Evolutionary conservation across 2,888 invertebrate species (phyloP).

Genomic region (Adineta ricciae): DNA sequence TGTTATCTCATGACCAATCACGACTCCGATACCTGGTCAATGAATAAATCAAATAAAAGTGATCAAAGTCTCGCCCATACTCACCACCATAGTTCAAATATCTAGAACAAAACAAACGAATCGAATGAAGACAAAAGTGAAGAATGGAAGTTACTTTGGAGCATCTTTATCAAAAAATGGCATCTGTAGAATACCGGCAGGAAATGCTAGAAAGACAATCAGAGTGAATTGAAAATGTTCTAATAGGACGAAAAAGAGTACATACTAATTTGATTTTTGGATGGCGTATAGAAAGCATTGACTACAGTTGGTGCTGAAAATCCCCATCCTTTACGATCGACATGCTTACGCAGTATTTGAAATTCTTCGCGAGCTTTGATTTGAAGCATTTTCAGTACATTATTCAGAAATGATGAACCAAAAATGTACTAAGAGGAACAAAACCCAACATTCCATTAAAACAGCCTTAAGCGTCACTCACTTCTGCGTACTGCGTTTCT

Average conservation of each 20-base stretch:
- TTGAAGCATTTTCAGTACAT: conserved; percentile 14
- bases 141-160: conserved; percentile 40
- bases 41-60: conserved; percentile 45
- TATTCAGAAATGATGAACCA: conserved; percentile 19
- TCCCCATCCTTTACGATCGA: conserved; percentile 29
- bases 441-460: background rate
- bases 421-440: conserved; percentile 18
- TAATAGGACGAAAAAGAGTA: background rate
- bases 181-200: conserved; percentile 43
- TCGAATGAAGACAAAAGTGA: background rate
- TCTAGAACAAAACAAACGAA: background rate
- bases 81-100: conserved; percentile 32
- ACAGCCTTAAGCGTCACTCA: background rate
- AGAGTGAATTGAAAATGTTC: background rate
- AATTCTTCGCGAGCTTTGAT: background rate
- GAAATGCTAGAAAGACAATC: conserved; percentile 39
- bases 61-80: conserved; percentile 25
- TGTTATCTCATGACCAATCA: conserved; percentile 32
- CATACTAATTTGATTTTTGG: conserved; percentile 78
- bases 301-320: conserved; percentile 54
- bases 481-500: background rate
- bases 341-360: conserved; percentile 8
- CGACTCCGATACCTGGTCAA: conserved; percentile 51
- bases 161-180: conserved; percentile 41
- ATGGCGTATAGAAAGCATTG: conserved; percentile 83